Evolutionary conservation across 2,797 vertebrate species (phyloP).

Genomic region (Fundulus diaphanus): DNA sequence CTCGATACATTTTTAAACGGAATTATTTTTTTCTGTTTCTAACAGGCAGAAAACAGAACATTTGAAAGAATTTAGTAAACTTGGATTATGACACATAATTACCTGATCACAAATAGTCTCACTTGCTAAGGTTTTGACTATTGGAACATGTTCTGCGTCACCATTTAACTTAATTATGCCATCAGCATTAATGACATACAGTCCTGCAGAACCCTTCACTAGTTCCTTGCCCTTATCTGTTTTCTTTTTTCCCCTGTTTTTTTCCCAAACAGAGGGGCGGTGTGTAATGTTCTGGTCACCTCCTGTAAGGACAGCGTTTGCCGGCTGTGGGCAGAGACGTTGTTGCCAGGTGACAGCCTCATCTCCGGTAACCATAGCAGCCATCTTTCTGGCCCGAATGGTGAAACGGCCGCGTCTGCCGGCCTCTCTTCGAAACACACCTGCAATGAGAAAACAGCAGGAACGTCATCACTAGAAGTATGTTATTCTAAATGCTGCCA

Average conservation of each 20-base stretch:
- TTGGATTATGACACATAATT: background rate
- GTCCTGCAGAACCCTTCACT: background rate
- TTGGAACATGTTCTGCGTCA: background rate
- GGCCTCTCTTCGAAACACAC: slow-evolving; percentile 82
- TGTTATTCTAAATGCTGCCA: slow-evolving; percentile 45
- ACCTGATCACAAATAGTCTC: background rate
- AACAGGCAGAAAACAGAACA: too few relatives aligned
- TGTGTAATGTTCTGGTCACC: slow-evolving; percentile 95
- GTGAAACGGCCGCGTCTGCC: slow-evolving; percentile 74
- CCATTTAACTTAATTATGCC: background rate
- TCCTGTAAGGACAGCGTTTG: slow-evolving; percentile 99
- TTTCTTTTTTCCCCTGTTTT: background rate
- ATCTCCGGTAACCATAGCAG: slow-evolving; percentile 84
- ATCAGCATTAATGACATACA: background rate
- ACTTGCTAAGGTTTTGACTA: background rate
- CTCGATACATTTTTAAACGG: too few relatives aligned
- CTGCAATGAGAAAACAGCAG: slow-evolving; percentile 82
- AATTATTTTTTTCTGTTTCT: too few relatives aligned
- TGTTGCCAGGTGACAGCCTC: slow-evolving; percentile 93
- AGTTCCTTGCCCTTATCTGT: background rate
- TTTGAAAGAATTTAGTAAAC: too few relatives aligned
- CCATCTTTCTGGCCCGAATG: slow-evolving; percentile 67
- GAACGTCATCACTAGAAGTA: slow-evolving; percentile 85
- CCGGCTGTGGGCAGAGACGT: slow-evolving; percentile 96
- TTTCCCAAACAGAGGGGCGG: slow-evolving; percentile 84